Percentiles rank a stretch among this genome's conserved stretches.
Conservation (phyloP, 2,113 vertebrate genomes). For the Ploceus nigricollis region DNA sequence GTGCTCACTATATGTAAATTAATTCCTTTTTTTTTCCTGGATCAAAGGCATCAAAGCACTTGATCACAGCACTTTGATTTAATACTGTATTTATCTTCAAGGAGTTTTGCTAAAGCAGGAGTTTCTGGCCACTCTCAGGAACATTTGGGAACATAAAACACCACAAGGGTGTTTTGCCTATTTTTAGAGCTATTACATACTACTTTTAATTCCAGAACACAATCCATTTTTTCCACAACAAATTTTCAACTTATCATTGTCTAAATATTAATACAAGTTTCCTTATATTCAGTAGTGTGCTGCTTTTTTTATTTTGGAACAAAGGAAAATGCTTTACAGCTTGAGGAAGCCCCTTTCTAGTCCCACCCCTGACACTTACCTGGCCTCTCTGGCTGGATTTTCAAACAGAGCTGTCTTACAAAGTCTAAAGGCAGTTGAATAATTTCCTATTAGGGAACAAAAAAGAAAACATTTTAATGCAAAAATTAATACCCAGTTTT, state of each 20-base stretch:
- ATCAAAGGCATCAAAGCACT: neutral
- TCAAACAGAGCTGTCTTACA: conserved; percentile 90
- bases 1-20: neutral
- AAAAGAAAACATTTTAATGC: neutral
- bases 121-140: neutral
- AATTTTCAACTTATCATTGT: neutral
- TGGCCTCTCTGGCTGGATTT: conserved; percentile 91
- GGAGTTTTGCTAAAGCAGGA: neutral
- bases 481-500: neutral
- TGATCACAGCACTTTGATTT: neutral
- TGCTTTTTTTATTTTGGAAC: neutral
- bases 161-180: neutral
- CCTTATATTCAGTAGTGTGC: neutral
- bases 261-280: neutral
- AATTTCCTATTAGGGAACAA: conserved; percentile 81
- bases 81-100: neutral
- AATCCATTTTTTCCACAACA: neutral
- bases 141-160: neutral
- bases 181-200: neutral
- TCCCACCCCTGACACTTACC: conserved; percentile 69
- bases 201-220: neutral
- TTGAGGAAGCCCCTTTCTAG: neutral
- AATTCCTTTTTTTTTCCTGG: neutral
- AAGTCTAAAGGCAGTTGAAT: conserved; percentile 93
- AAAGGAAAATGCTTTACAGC: neutral